These are phyloP conservation scores for Thymelicus lineola DNA, from an alignment of 2,888 invertebrate genomes.

Conservation along the genomic window DNA sequence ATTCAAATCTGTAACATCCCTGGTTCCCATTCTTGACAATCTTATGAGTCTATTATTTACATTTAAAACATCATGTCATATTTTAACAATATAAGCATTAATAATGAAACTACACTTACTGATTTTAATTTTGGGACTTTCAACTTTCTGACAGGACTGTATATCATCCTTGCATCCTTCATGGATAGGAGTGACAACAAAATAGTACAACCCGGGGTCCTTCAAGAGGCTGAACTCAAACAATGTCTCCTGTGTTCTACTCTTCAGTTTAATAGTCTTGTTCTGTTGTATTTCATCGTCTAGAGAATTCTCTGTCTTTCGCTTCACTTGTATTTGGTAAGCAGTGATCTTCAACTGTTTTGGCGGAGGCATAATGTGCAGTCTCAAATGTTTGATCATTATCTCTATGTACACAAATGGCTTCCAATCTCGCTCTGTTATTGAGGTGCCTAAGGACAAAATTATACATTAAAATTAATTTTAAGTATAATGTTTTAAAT, in stretches of 20 bases:
- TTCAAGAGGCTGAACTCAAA: conserved; percentile 66
- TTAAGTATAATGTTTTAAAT: too few species aligned
- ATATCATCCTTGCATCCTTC: conserved; percentile 51
- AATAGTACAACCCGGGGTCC: conserved; percentile 66
- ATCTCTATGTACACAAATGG: conserved; percentile 78
- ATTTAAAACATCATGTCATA: too few species aligned
- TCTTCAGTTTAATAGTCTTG: conserved; percentile 50
- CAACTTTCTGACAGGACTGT: conserved; percentile 58
- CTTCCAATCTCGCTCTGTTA: conserved; percentile 67
- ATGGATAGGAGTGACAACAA: conserved; percentile 69
- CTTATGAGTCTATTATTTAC: too few species aligned
- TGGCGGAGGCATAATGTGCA: conserved; percentile 73
- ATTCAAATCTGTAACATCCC: too few species aligned
- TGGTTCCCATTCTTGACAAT: too few species aligned
- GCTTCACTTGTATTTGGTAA: conserved; percentile 64
- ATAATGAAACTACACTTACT: conserved; percentile 62
- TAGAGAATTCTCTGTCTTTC: conserved; percentile 52
- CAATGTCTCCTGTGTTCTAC: conserved; percentile 62
- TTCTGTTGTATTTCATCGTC: conserved; percentile 50
- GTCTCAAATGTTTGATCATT: conserved; percentile 60
- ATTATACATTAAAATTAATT: neutral
- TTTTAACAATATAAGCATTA: too few species aligned
- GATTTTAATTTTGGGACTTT: conserved; percentile 70
- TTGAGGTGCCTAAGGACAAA: conserved; percentile 59
- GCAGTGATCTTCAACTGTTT: conserved; percentile 58